Percentiles rank a stretch among this genome's conserved stretches.
phyloP scores from a whole-genome alignment of 2,888 invertebrate species.

The Automeris io region DNA sequence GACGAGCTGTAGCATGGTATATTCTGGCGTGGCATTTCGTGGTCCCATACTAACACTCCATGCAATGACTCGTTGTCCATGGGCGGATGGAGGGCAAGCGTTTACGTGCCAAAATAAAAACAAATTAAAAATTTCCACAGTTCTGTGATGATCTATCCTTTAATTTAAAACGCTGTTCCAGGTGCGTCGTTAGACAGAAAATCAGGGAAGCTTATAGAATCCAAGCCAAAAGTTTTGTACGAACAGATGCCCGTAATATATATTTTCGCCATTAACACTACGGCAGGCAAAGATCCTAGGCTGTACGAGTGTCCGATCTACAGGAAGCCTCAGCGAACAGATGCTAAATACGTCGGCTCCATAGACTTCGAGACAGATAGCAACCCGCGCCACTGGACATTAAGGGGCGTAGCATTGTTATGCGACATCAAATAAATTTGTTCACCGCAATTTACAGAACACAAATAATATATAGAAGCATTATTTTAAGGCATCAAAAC shows the following conservation, averaged over 20 bases:
- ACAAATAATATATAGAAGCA: too few species aligned
- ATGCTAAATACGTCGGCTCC: constrained; percentile 96
- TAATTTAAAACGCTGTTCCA: constrained; percentile 34
- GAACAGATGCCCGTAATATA: constrained; percentile 98
- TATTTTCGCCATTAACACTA: constrained; percentile 96
- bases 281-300: constrained; percentile 92
- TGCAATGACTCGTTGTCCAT: too few species aligned
- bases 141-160: too few species aligned
- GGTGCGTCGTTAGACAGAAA: constrained; percentile 91
- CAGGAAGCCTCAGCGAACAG: constrained; percentile 95
- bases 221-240: constrained; percentile 93
- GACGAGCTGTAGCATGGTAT: too few species aligned
- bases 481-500: too few species aligned
- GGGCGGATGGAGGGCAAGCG: too few species aligned
- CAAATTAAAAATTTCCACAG: too few species aligned
- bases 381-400: constrained; percentile 95
- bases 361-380: constrained; percentile 96
- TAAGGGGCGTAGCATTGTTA: constrained; percentile 95
- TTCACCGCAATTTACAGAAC: neutral
- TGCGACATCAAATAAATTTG: constrained; percentile 93
- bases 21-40: too few species aligned
- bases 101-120: too few species aligned
- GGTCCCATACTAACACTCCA: too few species aligned
- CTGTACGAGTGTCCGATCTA: constrained; percentile 98
- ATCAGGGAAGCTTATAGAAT: constrained; percentile 92